A percentile compares a stretch with the other conserved stretches of the same genome.
Evolutionary conservation across 1,140 invertebrate genomes (phyloP).

Genomic region (Achroia grisella): DNA sequence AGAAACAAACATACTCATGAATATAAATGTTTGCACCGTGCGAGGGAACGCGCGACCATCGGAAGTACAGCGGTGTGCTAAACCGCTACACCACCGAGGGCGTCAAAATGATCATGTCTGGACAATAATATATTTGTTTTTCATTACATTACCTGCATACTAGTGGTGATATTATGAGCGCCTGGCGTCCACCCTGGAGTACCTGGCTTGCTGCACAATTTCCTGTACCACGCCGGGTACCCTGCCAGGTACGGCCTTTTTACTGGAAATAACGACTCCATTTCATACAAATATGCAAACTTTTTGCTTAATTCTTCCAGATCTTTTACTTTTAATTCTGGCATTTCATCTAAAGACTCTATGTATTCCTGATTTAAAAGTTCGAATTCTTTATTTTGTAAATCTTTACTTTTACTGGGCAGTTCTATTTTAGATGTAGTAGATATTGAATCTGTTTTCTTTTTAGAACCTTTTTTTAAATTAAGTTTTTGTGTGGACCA

Average conservation of each 20-base stretch:
- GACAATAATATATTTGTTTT: no score
- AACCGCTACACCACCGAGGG: no score
- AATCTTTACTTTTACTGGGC: constrained; percentile 11
- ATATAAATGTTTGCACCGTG: no score
- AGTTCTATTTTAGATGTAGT: background rate
- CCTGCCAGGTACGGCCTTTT: constrained; percentile 81
- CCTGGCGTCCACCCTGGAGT: constrained; percentile 83
- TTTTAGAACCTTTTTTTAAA: constrained; percentile 76
- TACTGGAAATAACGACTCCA: constrained; percentile 75
- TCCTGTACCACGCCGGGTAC: constrained; percentile 89
- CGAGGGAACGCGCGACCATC: no score
- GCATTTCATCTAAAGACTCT: constrained; percentile 21
- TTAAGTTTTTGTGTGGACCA: constrained; percentile 88
- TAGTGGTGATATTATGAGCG: constrained; percentile 84
- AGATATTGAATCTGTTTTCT: constrained; percentile 19
- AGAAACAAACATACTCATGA: no score
- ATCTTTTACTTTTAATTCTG: constrained; percentile 18
- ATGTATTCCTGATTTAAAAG: constrained; percentile 43
- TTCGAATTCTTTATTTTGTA: constrained; percentile 29
- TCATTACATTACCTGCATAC: constrained; percentile 74
- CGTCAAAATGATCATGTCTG: no score
- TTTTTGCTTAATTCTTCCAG: constrained; percentile 59
- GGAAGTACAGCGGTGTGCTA: no score
- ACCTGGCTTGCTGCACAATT: constrained; percentile 79
- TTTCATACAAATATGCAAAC: constrained; percentile 80